A percentile compares a stretch with the other conserved stretches of the same genome.
phyloP scores from a whole-genome alignment of 2,797 vertebrate genomes.

The Tapirus indicus region DNA sequence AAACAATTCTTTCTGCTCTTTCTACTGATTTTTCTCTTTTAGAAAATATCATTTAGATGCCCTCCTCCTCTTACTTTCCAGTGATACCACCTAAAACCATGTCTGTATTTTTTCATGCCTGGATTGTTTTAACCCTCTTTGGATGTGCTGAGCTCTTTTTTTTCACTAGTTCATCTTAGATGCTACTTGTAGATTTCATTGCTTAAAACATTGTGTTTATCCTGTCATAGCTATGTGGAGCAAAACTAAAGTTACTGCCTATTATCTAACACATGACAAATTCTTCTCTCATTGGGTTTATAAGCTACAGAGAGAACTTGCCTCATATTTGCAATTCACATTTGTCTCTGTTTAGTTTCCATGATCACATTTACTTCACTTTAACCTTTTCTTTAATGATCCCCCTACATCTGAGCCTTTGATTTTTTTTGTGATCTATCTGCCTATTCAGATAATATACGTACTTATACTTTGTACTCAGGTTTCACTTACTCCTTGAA shows the following conservation, averaged over 20 bases:
- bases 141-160: not conserved
- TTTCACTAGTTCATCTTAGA: not conserved
- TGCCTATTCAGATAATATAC: not conserved
- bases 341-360: not conserved
- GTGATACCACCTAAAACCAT: not conserved
- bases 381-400: constrained; percentile 41
- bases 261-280: not conserved
- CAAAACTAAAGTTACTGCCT: not conserved
- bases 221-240: not conserved
- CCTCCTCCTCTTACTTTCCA: not conserved
- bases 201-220: not conserved
- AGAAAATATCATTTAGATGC: not conserved
- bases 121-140: not conserved
- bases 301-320: constrained; percentile 12
- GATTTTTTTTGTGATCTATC: not conserved
- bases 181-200: not conserved
- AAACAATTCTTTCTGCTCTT: not conserved
- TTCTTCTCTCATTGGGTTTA: not conserved
- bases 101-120: not conserved
- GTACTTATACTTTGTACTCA: not conserved
- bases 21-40: not conserved
- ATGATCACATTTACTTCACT: not conserved
- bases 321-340: not conserved
- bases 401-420: not conserved
- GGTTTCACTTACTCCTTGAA: not conserved